Conservation (phyloP, 2,797 vertebrate species). For the Selene dorsalis region DNA sequence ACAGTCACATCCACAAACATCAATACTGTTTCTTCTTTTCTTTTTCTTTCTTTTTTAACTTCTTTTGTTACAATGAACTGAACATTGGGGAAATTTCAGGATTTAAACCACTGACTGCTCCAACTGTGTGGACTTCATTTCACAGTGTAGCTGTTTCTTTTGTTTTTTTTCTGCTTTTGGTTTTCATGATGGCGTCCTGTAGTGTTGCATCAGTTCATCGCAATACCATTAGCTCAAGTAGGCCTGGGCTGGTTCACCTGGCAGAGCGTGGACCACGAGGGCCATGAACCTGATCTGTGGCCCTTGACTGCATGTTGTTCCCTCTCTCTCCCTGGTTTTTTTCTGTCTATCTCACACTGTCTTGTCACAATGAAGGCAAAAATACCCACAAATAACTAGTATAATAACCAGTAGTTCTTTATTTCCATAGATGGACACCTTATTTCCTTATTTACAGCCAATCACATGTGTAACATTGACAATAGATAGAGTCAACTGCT, state of each 20-base stretch:
- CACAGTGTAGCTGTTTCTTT: too few species aligned
- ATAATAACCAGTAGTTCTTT: too few species aligned
- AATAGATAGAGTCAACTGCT: neutral
- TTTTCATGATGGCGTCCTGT: neutral
- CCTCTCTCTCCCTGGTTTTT: too few species aligned
- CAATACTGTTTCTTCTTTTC: neutral
- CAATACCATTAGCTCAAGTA: neutral
- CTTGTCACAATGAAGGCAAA: too few species aligned
- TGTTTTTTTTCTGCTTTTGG: neutral
- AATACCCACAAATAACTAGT: too few species aligned
- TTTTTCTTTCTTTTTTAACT: neutral
- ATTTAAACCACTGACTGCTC: conserved; percentile 30
- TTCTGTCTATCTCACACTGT: too few species aligned
- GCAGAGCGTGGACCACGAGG: too few species aligned
- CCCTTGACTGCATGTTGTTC: too few species aligned
- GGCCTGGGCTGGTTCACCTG: too few species aligned
- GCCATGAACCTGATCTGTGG: too few species aligned
- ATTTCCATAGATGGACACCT: neutral
- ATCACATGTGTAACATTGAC: neutral
- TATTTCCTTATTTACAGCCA: neutral
- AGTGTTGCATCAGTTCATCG: neutral
- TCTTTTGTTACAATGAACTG: conserved; percentile 45
- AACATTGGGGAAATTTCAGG: conserved; percentile 6
- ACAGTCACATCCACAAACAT: conserved; percentile 14
- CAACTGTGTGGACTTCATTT: conserved; percentile 22